Evolutionary conservation across 2,113 vertebrate genomes (phyloP), one percentile per base, ranked within the genome.

Genomic region (Mus spicilegus): DNA sequence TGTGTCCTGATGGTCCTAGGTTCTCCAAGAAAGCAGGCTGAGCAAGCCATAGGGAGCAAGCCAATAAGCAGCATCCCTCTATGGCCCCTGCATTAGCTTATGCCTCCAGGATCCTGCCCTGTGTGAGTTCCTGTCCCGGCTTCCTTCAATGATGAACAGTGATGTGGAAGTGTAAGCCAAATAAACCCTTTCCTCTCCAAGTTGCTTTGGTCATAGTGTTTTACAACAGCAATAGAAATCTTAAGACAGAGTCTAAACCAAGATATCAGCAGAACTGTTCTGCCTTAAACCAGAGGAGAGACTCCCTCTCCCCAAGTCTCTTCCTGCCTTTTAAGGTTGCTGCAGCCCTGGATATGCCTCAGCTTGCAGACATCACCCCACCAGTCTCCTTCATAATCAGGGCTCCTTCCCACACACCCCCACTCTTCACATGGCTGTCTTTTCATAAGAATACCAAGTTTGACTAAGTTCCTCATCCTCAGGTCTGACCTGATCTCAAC

Each of bases 301-400:
- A 19, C 0, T 0, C 20, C 2, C 19, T 30, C 26, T 11, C 19
- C 26, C 26, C 61, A 82, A 2, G 17, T 11, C 10, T 30, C 36
- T 70, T 13, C 61, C 30, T 13, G 0, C 24, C 24, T 86, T 22
- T 36, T 16, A 24, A 2, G 42, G 46, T 16, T 54, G 58, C 58
- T 20, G 12, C 8, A 11, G 1, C 5, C 28, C 11, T 20, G 3
- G 13, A 1, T 33, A 1, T 7, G n/a, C 4, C 51, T 39, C 26
- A 33, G 33, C 22, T 63, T 61, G 17, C 3, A 17, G 70, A 36
- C 7, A 4, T 12, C 3, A 67, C 9, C 12, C 12, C 49, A n/a
- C 17, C 30, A 4, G 12, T 16, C 61, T 87, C 63, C 12, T 33
- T 72, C 10, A 72, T 30, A 20, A 26, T 54, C 28, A 3, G 46